Base-by-base conservation (phyloP, 2,888 invertebrate genomes). In the Protodeltote pygarga region DNA sequence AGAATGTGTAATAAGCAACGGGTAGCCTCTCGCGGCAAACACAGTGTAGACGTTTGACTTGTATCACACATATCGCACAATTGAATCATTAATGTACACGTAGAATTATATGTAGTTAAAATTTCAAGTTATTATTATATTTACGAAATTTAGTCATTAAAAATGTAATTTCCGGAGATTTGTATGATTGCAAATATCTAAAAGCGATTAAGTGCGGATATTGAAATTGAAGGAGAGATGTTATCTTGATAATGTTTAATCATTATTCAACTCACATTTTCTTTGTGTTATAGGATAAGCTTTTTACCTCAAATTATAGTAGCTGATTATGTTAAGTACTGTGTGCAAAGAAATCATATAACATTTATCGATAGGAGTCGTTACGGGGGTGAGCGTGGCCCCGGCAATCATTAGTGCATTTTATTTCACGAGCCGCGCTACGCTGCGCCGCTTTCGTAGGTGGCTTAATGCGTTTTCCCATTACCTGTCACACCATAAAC, bases 381-480 rank as follows among this genome's bases (percentile, higher is more conserved):
- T 79, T 78, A 77, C 60, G 41, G 52, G n/a, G 59, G 29, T 41
- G 63, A 59, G 40, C 34, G 62, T 29, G 58, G 65, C 63, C 48
- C 65, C 57, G 55, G 67, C 72, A 79, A 78, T 83, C 83, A 84
- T 88, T 86, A 85, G 81, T 83, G 83, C 81, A 82, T 83, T 85
- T 87, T 82, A 83, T 84, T 84, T 79, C 68, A 75, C 70, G 59
- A 39, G 48, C 45, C 42, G 65, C 69, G 72, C 63, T 67, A 68
- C 68, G 69, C 58, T 65, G 58, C 65, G 70, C 68, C 57, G 61
- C 63, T 62, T 65, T 71, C 63, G 65, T 76, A 67, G 63, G 58
- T 52, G 73, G 77, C 81, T 80, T 85, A 86, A 88, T 88, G 87
- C 83, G 80, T 84, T 86, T 73, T 62, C 68, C 77, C 84, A 87